A percentile compares a stretch with the other conserved stretches of the same genome.
These are phyloP conservation scores for Lepilemur ruficaudatus DNA, from an alignment of 2,797 vertebrate species.

Conservation along the genomic window DNA sequence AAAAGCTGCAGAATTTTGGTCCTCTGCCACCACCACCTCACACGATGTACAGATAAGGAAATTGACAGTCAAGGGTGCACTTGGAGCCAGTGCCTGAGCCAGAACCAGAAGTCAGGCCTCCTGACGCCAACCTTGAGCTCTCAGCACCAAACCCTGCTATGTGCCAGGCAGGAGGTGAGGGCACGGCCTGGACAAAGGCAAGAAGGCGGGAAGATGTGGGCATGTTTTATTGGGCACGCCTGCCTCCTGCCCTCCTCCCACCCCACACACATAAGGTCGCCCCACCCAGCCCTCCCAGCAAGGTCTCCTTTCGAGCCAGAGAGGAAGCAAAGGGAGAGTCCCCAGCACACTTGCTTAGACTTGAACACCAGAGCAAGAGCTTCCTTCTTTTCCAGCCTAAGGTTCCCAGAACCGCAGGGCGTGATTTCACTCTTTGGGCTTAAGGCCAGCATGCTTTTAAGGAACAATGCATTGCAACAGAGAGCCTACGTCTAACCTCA, in stretches of 20 bases:
- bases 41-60: background rate
- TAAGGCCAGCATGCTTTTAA: slow-evolving; percentile 66
- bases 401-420: slow-evolving; percentile 71
- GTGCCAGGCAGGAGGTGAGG: slow-evolving; percentile 25
- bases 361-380: slow-evolving; percentile 55
- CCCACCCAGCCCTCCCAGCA: background rate
- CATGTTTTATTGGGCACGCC: slow-evolving; percentile 37
- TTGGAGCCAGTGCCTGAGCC: background rate
- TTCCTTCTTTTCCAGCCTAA: slow-evolving; percentile 60
- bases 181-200: background rate
- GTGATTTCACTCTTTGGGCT: slow-evolving; percentile 73
- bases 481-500: background rate
- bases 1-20: background rate
- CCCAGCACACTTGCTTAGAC: slow-evolving; percentile 66
- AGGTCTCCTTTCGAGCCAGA: background rate
- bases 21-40: background rate
- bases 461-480: slow-evolving; percentile 58
- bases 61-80: background rate
- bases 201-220: slow-evolving; percentile 29
- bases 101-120: background rate
- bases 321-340: slow-evolving; percentile 52
- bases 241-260: background rate
- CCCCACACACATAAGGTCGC: background rate
- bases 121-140: slow-evolving; percentile 40
- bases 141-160: background rate